phyloP scores from a whole-genome alignment of 2,797 vertebrate species.

The Sebastes hopkinsi region DNA sequence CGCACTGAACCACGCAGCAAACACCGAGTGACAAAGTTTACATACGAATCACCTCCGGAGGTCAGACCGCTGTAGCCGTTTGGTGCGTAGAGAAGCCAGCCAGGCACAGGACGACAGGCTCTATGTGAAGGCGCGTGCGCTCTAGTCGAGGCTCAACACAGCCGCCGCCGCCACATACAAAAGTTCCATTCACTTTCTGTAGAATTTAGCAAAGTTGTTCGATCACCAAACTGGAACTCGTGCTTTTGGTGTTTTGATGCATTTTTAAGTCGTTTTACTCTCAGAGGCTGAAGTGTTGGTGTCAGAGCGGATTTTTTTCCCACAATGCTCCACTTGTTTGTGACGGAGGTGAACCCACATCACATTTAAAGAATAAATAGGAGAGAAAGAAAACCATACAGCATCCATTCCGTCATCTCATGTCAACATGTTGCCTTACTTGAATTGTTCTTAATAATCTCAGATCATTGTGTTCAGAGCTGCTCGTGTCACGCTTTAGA shows the following conservation, averaged over 20 bases:
- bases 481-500: constrained; percentile 58
- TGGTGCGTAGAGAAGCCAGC: background rate
- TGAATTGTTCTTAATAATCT: constrained; percentile 64
- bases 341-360: constrained; percentile 4
- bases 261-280: constrained; percentile 13
- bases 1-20: constrained; percentile 28
- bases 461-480: constrained; percentile 57
- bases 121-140: background rate
- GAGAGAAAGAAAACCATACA: constrained; percentile 5
- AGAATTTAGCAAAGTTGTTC: background rate
- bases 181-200: constrained; percentile 11
- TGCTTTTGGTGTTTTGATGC: constrained; percentile 16
- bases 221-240: background rate
- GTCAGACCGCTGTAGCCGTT: constrained; percentile 6
- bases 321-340: constrained; percentile 17
- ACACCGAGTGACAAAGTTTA: constrained; percentile 74
- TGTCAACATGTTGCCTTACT: constrained; percentile 82
- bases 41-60: constrained; percentile 53
- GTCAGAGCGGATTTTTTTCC: constrained; percentile 24
- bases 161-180: background rate
- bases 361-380: constrained; percentile 25
- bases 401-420: constrained; percentile 63
- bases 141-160: background rate
- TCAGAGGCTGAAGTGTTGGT: background rate
- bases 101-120: background rate